phyloP scores from a whole-genome alignment of 2,888 invertebrate genomes.

The Blomia tropicalis region DNA sequence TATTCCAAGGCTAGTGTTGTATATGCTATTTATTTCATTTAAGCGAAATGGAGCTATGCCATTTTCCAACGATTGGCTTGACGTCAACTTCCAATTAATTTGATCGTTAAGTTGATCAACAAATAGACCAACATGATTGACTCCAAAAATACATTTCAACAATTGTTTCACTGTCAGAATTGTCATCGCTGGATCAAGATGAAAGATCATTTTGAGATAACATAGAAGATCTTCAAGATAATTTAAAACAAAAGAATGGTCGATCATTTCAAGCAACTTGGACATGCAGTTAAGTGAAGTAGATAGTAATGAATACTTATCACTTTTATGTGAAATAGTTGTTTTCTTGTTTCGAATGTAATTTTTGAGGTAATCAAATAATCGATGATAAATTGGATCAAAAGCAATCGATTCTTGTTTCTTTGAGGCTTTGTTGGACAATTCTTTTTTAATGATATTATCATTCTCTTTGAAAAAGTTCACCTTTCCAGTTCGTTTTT shows the following conservation, averaged over 20 bases:
- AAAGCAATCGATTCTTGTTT: background rate
- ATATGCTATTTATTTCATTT: slow-evolving; percentile 34
- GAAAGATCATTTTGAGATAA: slow-evolving; percentile 55
- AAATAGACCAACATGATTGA: slow-evolving; percentile 22
- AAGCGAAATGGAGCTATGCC: background rate
- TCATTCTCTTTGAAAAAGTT: background rate
- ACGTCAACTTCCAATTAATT: slow-evolving; percentile 8
- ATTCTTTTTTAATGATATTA: slow-evolving; percentile 15
- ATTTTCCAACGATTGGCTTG: background rate
- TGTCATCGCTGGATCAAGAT: slow-evolving; percentile 50
- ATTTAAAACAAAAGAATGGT: slow-evolving; percentile 45
- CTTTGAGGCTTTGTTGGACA: slow-evolving; percentile 13
- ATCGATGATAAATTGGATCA: slow-evolving; percentile 6
- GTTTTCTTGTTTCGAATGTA: slow-evolving; percentile 15
- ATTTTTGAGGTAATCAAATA: slow-evolving; percentile 20
- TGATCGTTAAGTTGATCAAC: background rate
- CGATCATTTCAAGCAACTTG: slow-evolving; percentile 52
- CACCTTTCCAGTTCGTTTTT: background rate
- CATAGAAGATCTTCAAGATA: slow-evolving; percentile 62
- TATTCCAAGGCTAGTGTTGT: slow-evolving; percentile 36
- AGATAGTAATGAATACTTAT: slow-evolving; percentile 29
- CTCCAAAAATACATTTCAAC: slow-evolving; percentile 24
- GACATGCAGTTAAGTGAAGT: slow-evolving; percentile 49
- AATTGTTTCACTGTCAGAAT: slow-evolving; percentile 57
- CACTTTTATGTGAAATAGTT: slow-evolving; percentile 9